Evolutionary conservation across 2,113 vertebrate species (phyloP).

Genomic region (Microcebus griseorufus): DNA sequence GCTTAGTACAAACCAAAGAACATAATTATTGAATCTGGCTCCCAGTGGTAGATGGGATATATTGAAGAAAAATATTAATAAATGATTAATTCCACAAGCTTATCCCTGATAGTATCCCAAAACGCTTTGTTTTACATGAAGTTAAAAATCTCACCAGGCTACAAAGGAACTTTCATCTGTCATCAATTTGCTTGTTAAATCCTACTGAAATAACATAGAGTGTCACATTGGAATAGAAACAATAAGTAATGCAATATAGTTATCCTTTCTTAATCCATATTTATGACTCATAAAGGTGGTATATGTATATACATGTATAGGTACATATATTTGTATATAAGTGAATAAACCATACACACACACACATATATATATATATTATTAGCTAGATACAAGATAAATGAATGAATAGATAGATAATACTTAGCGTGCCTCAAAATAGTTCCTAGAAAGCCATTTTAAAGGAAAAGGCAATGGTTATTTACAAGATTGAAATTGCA

Average conservation of each 20-base stretch:
- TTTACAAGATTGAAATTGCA: not conserved
- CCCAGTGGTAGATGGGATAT: not conserved
- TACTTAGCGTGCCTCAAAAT: not conserved
- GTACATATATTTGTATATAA: not conserved
- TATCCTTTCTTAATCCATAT: not conserved
- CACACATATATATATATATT: too few species aligned
- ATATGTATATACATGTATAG: not conserved
- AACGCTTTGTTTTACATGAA: slow-evolving; percentile 42
- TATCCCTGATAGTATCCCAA: not conserved
- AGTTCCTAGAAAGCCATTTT: not conserved
- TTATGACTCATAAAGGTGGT: not conserved
- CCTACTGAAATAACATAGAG: not conserved
- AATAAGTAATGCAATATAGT: not conserved
- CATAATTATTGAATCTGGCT: slow-evolving; percentile 44
- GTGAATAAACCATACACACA: not conserved
- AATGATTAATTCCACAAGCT: slow-evolving; percentile 43
- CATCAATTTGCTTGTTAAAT: slow-evolving; percentile 24
- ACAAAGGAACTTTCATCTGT: not conserved
- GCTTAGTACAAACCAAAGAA: slow-evolving; percentile 8
- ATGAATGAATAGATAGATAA: not conserved
- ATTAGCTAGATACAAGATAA: not conserved
- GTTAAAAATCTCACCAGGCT: slow-evolving; percentile 36
- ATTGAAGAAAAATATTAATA: slow-evolving; percentile 11
- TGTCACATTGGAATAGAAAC: not conserved
- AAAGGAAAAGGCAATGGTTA: not conserved